phyloP scores from a whole-genome alignment of 2,888 invertebrate species.

The Perizoma flavofasciatum region DNA sequence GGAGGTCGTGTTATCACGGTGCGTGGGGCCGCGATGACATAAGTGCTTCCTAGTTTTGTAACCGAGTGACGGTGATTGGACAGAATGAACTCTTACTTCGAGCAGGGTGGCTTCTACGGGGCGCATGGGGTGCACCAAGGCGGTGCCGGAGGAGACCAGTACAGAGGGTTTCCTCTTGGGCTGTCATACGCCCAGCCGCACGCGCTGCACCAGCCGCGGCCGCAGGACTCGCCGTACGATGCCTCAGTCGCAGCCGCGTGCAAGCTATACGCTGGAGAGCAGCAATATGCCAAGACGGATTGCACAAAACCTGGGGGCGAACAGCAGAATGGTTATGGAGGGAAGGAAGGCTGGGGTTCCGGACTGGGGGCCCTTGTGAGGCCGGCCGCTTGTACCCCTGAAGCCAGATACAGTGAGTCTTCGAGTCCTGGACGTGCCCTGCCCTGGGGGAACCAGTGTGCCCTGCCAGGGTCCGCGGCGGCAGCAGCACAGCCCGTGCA shows the following conservation, averaged over 20 bases:
- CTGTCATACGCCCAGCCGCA: conserved; percentile 94
- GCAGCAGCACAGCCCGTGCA: conserved; percentile 93
- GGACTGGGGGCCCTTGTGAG: conserved; percentile 88
- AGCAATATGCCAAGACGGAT: conserved; percentile 88
- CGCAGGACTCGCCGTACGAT: conserved; percentile 96
- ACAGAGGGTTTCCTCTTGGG: conserved; percentile 94
- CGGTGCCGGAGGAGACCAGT: conserved; percentile 89
- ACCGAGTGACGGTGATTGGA: conserved; percentile 75
- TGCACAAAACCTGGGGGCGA: conserved; percentile 88
- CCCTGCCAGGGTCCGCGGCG: conserved; percentile 91
- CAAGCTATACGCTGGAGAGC: conserved; percentile 90
- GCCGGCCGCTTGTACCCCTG: conserved; percentile 95
- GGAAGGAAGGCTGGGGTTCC: conserved; percentile 88
- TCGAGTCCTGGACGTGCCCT: conserved; percentile 91
- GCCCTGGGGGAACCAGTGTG: conserved; percentile 95
- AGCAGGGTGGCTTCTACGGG: conserved; percentile 98
- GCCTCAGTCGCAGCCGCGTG: conserved; percentile 94
- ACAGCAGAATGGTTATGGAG: conserved; percentile 87
- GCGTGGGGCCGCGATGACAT: conserved; percentile 80
- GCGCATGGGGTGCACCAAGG: conserved; percentile 93
- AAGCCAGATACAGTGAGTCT: conserved; percentile 93
- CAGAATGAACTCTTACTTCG: conserved; percentile 97
- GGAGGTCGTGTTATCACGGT: conserved; percentile 79
- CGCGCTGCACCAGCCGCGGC: conserved; percentile 89
- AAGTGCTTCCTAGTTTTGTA: conserved; percentile 64